Percentiles rank a stretch among this genome's conserved stretches.
These are phyloP conservation scores for Volucella inanis DNA, from an alignment of 2,888 invertebrate genomes.

Conservation along the genomic window DNA sequence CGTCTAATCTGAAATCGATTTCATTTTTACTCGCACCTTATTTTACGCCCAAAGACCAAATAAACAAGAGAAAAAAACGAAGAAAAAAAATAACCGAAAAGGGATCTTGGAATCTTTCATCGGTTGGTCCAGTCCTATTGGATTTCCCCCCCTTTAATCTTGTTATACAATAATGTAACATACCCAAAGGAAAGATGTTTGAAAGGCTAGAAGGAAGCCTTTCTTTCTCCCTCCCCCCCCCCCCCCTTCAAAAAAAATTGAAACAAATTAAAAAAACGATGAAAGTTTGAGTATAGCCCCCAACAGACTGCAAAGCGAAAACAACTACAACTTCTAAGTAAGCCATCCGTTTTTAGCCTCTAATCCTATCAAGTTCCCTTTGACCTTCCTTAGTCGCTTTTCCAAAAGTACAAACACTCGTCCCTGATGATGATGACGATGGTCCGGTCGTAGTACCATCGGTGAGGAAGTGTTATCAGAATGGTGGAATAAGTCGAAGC, in stretches of 20 bases:
- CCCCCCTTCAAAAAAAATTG: neutral
- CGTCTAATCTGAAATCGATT: conserved; percentile 57
- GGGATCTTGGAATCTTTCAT: conserved; percentile 8
- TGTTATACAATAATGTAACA: conserved; percentile 56
- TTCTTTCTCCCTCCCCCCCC: neutral
- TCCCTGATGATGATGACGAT: conserved; percentile 50
- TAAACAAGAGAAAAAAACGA: neutral
- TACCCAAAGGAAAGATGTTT: conserved; percentile 32
- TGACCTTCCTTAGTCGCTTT: neutral
- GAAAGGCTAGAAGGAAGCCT: conserved; percentile 1
- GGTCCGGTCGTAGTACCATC: neutral
- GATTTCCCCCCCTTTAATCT: conserved; percentile 49
- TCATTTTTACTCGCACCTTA: conserved; percentile 57
- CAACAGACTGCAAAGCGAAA: conserved; percentile 19
- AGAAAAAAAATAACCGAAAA: neutral
- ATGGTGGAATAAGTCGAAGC: neutral
- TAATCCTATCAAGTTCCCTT: conserved; percentile 48
- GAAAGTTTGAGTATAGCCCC: conserved; percentile 9
- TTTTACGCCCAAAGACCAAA: conserved; percentile 12
- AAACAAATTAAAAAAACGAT: neutral
- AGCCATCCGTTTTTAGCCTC: conserved; percentile 54
- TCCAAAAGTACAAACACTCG: conserved; percentile 22
- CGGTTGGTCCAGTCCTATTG: conserved; percentile 11
- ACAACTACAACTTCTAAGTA: conserved; percentile 47
- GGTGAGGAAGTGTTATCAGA: neutral